Evolutionary conservation across 2,888 invertebrate genomes (phyloP), one percentile per base, ranked within the genome.

Genomic region (Drosophila neotestacea): DNA sequence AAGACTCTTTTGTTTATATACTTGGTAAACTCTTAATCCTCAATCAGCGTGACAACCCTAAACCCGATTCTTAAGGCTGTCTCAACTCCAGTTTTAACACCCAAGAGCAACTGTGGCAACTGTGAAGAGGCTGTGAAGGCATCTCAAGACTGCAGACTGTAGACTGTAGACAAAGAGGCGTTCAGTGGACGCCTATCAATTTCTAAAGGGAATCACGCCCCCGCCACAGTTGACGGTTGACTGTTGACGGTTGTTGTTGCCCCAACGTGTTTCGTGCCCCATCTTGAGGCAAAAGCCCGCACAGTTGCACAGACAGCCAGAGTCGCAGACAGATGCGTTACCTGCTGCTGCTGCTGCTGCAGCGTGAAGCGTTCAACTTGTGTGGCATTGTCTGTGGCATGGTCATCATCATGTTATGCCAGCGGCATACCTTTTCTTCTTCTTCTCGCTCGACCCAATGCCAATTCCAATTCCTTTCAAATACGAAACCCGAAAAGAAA

Each of bases 381-480:
- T 88, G 83, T 83, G 83, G 83, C 58, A 58, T 58, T 47, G 58
- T 38, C 46, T 32, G 13, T 30, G 55, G 44, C 83, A 81, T 74
- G 65, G 46, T 76, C 80, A 22, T 22, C 22, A 22, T 22, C 3
- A 80, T 77, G 84, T 85, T 80, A 79, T 11, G 77, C 81, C 81
- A 66, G 56, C 78, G 81, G 84, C 81, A 46, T 70, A 62, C 38
- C 55, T 36, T 36, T 9, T 44, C 30, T 13, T 9, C 47, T 28
- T 7, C 30, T 4, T n/a, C 46, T 47, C 27, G 22, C 42, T 51
- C 58, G 50, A 50, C 68, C 68, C 52, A 48, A 64, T 67, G 80
- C 32, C 32, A 32, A 32, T 32, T 32, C 82, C 79, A 79, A 79
- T 79, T 79, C 79, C 64, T 81, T 79, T 81, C 81, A 74, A 70